Base-by-base conservation (phyloP, 1,140 invertebrate genomes). In the Hormaphis cornu region DNA sequence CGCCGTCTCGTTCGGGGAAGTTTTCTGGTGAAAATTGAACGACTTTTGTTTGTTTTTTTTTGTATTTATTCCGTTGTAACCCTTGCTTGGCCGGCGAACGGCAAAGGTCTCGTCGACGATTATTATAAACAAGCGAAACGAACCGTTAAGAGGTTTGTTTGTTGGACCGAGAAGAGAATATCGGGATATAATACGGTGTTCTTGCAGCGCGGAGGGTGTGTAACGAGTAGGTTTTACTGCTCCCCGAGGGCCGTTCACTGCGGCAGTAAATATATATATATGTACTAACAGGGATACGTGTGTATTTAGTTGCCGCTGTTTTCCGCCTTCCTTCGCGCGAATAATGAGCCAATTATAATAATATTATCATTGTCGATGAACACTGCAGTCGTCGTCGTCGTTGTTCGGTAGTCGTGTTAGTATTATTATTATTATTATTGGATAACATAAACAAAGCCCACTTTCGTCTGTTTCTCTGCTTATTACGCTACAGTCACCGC, bases 301-400 rank as follows among this genome's bases (percentile, higher is more conserved):
- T 50, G 18, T 20, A 22, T 63, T 48, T 48, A 10, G 16, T 24
- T 22, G 6, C 59, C 28, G 44, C 28, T n/a, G n/a, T n/a, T n/a
- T 30, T 20, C 40, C 28, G 18, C 30, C 30, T 30, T 14, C 28
- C 33, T 48, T 63, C n/a, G n/a, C n/a, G 28, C 42, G 44, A 28
- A 48, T 63, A 63, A 63, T 48, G 59, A 63, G 42, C 59, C 59
- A 63, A 63, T 63, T 63, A 63, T 63, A n/a, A n/a, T n/a, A n/a
- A n/a, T n/a, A n/a, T n/a, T n/a, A 63, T 63, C 42, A 48, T 63
- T 63, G 42, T 44, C 28, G n/a, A 4, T 33, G 44, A 63, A 44
- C 33, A 63, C 46, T 44, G 33, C 44, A 33, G 26, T 42, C 37
- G 24, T 58, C 37, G 20, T 59, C 12, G 56, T 59, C n/a, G n/a